Percentiles rank a stretch among this genome's conserved stretches.
Evolutionary conservation across 2,797 vertebrate species (phyloP).

Genomic region (Anguilla pacifica): DNA sequence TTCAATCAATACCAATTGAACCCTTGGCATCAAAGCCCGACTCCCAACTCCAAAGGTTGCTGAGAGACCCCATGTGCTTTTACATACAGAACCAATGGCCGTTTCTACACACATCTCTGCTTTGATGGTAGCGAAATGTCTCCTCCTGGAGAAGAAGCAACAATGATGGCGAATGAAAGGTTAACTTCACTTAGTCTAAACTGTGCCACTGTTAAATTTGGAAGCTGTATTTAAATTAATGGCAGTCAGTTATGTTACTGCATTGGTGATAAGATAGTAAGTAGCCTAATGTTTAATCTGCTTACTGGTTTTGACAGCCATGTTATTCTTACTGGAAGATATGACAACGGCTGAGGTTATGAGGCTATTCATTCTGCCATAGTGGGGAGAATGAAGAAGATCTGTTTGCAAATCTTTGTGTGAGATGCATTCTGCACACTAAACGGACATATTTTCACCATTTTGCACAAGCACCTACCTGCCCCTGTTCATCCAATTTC

Average conservation of each 20-base stretch:
- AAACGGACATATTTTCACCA: not conserved
- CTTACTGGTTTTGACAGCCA: too few species aligned
- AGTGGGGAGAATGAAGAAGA: not conserved
- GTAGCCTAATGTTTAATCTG: not conserved
- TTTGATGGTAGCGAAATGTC: slow-evolving; percentile 41
- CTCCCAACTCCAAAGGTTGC: slow-evolving; percentile 52
- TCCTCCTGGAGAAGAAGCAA: not conserved
- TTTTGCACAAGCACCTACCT: slow-evolving; percentile 56
- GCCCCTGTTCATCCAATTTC: slow-evolving; percentile 76
- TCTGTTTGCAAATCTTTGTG: not conserved
- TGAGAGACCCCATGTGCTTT: slow-evolving; percentile 32
- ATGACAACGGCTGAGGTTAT: not conserved
- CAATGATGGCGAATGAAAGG: not conserved
- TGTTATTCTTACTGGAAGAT: not conserved
- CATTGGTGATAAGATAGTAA: not conserved
- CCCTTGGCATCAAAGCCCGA: slow-evolving; percentile 57
- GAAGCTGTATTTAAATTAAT: not conserved
- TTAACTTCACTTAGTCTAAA: not conserved
- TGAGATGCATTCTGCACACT: not conserved
- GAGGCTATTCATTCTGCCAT: not conserved
- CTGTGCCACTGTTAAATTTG: not conserved
- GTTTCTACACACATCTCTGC: slow-evolving; percentile 40
- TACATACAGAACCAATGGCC: slow-evolving; percentile 29
- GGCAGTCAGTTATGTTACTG: not conserved
- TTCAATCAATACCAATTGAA: slow-evolving; percentile 53